Base-by-base conservation (phyloP, 2,797 vertebrate species). In the Aeoliscus strigatus region DNA sequence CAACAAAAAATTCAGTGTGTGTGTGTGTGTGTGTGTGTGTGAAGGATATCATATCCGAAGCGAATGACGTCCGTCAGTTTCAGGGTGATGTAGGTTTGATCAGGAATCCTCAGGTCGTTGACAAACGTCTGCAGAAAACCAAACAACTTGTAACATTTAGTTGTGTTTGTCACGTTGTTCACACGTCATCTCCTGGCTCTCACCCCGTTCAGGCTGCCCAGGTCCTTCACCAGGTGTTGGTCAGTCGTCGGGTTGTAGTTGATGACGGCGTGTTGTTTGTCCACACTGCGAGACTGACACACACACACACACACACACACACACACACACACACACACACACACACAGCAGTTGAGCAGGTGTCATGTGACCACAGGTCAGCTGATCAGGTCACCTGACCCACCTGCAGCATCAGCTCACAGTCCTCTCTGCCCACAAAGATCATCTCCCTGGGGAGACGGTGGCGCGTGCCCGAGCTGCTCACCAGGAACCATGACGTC, bases 21-120 rank as follows among this genome's bases (percentile, higher is more conserved):
- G n/a, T n/a, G n/a, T n/a, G n/a, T n/a, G n/a, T n/a, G n/a, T n/a
- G n/a, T n/a, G 86, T 23, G 17, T 32, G 14, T 14, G 18, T 28
- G 14, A 89, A 98, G 92, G 96, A 97, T 99, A 99, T 99, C 96
- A 1, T 98, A 99, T 73, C 96, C 96, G 0, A 99, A 99, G 50
- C 96, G 94, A 65, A 99, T 86, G 26, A 94, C 90, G 1, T 99
- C 96, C 0, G 93, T 94, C 65, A 97, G 89, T 74, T 93, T 96
- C 44, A 99, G 88, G 6, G 91, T 96, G 77, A 98, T 88, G 72
- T 98, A 98, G 2, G 92, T 97, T 88, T 99, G 95, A 74, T 99
- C 96, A 0, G 95, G 96, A 79, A 99, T 96, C 66, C 95, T 90
- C 18, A 96, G 85, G 1, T 99, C 96, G 13, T 98, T 99, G 67